These are phyloP conservation scores for Pipistrellus nathusii DNA, from an alignment of 2,797 vertebrate species.

Conservation along the genomic window DNA sequence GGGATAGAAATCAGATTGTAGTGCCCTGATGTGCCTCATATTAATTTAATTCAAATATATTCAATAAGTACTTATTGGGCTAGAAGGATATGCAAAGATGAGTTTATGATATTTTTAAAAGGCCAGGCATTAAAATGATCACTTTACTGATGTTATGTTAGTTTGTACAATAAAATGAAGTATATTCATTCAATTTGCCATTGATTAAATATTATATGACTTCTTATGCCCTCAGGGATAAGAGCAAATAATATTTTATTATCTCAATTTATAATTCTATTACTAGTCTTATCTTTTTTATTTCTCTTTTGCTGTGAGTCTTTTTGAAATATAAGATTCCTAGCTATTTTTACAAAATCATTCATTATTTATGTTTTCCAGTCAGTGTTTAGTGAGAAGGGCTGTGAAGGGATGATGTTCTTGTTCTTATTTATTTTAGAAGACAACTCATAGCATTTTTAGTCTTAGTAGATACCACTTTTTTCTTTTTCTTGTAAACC, in stretches of 20 bases:
- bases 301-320: background rate
- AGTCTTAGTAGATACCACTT: background rate
- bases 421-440: constrained; percentile 24
- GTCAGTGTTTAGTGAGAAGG: background rate
- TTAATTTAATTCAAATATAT: constrained; percentile 11
- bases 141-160: constrained; percentile 9
- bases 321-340: background rate
- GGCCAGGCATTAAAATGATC: background rate
- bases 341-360: background rate
- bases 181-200: background rate
- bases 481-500: background rate
- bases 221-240: background rate
- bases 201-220: background rate
- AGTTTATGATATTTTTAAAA: background rate
- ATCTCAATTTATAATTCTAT: background rate
- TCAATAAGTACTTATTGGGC: background rate
- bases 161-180: background rate
- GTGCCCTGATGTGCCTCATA: background rate
- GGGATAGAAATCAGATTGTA: background rate
- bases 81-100: background rate
- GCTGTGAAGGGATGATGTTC: background rate
- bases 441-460: constrained; percentile 3
- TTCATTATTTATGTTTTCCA: background rate
- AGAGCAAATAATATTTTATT: background rate
- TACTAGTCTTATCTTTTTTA: background rate